Conservation (phyloP, 2,797 vertebrate genomes). For the Siniperca scherzeri region DNA sequence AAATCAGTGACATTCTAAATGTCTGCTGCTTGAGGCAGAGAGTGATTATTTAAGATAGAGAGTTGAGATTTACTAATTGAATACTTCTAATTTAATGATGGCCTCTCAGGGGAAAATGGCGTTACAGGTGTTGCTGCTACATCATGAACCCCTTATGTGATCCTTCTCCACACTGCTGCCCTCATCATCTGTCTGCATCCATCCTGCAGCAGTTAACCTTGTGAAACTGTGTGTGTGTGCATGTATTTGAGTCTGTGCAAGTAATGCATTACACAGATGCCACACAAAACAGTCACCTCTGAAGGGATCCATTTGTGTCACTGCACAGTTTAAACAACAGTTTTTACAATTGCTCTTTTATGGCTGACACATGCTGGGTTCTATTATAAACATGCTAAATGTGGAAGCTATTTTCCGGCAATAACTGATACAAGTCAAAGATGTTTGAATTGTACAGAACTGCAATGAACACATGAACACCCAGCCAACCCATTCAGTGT, state of each 20-base stretch:
- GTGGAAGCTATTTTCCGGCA: not conserved
- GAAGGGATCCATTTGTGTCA: constrained; percentile 14
- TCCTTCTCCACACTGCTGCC: not conserved
- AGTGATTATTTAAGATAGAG: not conserved
- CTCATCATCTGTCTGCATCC: constrained; percentile 37
- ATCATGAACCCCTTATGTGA: constrained; percentile 2
- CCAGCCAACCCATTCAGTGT: not conserved
- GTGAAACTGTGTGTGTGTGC: not conserved
- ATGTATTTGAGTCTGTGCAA: too few relatives aligned
- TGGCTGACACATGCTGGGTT: not conserved
- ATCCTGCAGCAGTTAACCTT: constrained; percentile 23
- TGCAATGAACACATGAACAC: not conserved
- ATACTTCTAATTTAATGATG: constrained; percentile 40
- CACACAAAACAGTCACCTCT: constrained; percentile 14
- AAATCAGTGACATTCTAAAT: not conserved
- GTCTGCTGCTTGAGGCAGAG: not conserved
- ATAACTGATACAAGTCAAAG: not conserved
- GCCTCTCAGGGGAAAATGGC: constrained; percentile 13
- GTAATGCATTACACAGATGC: not conserved
- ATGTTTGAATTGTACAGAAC: not conserved
- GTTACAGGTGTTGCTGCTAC: constrained; percentile 37
- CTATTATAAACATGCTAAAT: not conserved
- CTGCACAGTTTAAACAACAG: constrained; percentile 2
- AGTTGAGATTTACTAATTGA: not conserved
- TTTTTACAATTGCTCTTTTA: not conserved